Evolutionary conservation across 1,140 invertebrate species (phyloP), one percentile per base, ranked within the genome.

Genomic region (Octopus sinensis): DNA sequence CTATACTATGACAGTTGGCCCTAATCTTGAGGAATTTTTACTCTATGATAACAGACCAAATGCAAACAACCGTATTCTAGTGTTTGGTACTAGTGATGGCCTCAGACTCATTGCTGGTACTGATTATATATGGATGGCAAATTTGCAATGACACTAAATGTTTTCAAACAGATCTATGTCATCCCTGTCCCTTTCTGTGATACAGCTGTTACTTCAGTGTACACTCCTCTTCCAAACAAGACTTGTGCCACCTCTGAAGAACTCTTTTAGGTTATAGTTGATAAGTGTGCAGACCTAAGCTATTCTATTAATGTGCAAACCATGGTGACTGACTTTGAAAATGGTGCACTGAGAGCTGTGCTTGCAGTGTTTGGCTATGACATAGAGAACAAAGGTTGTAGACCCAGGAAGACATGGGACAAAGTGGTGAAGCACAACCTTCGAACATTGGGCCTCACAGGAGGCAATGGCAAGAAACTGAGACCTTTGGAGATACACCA

Each of bases 171-270:
- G 54, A 9, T 84, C n/a, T 80, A 84, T 52, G 79, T 79, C 75
- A 79, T 85, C 76, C 43, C 68, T 56, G 80, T 83, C 53, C 80
- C 82, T 43, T 85, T 83, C 54, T 62, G 68, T 80, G 79, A 83
- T 79, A 79, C 75, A 56, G 9, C 82, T 73, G 78, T 84, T 53
- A 85, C 85, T 79, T 13, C 79, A 75, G 79, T 84, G 10, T 81
- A 82, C 71, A 79, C 77, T 79, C 54, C 81, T 5, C 77, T 84
- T 53, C 82, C 82, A 79, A 83, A 84, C 76, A 83, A 86, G 79
- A 86, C 82, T 54, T 78, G 52, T 6, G 79, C 51, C 30, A 43
- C 51, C 7, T 56, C 80, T n/a, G 62, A 17, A 82, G 79, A 56
- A 54, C 12, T 81, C 4, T 81, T 83, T 80, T 68, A 68, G 62